Evolutionary conservation across 1,140 invertebrate species (phyloP).

Genomic region (Eufriesea mexicana): DNA sequence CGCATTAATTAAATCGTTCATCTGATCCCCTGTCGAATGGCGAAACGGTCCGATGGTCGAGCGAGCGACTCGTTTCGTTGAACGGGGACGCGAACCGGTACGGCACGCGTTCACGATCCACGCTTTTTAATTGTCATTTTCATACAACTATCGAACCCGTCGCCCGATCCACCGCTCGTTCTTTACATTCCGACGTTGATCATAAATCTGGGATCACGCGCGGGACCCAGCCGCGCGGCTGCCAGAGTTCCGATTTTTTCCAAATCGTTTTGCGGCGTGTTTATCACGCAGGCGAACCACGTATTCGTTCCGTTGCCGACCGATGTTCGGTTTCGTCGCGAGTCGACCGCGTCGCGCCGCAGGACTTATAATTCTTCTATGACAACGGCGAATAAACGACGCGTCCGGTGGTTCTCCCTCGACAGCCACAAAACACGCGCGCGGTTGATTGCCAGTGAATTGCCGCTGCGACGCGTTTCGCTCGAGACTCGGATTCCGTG

Average conservation of each 20-base stretch:
- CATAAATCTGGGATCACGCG: constrained; percentile 34
- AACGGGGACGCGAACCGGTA: constrained; percentile 17
- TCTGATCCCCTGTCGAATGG: not conserved
- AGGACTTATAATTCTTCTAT: constrained; percentile 75
- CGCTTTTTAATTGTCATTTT: constrained; percentile 63
- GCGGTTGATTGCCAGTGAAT: constrained; percentile 76
- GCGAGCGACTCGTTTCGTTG: not conserved
- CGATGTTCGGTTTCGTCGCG: constrained; percentile 19
- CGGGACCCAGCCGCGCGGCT: not conserved
- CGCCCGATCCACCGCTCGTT: constrained; percentile 28
- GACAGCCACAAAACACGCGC: constrained; percentile 74
- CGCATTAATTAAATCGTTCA: constrained; percentile 61
- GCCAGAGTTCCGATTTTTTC: constrained; percentile 38
- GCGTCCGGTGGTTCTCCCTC: constrained; percentile 65
- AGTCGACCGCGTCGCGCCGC: constrained; percentile 36
- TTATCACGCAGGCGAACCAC: constrained; percentile 50
- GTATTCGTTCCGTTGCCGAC: constrained; percentile 13
- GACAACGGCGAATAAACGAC: constrained; percentile 73
- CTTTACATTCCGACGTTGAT: constrained; percentile 49
- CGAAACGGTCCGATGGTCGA: not conserved
- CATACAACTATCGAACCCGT: constrained; percentile 28
- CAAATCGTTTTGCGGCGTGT: constrained; percentile 47
- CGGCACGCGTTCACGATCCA: not conserved
- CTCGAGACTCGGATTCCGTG: constrained; percentile 44
- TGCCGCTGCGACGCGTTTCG: constrained; percentile 66